phyloP scores from a whole-genome alignment of 35 echinoderm and acorn worm species.

The Apostichopus japonicus region DNA sequence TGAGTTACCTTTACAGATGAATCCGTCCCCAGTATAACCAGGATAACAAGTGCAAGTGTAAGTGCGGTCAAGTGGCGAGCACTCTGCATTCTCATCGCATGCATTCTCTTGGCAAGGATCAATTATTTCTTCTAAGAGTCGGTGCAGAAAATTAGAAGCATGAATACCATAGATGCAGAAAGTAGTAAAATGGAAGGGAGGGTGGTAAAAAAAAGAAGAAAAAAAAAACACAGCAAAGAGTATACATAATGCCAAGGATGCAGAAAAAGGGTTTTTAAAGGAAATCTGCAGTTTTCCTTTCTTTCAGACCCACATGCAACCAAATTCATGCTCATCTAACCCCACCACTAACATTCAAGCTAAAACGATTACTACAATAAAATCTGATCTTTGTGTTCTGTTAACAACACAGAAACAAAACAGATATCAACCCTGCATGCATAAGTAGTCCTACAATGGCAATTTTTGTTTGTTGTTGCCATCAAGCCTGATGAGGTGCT shows the following conservation, averaged over 20 bases:
- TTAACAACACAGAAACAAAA: too few relatives aligned
- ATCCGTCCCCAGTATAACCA: constrained; percentile 82
- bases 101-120: constrained; percentile 64
- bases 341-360: too few relatives aligned
- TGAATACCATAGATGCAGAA: not conserved
- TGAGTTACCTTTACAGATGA: constrained; percentile 64
- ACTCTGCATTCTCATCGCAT: constrained; percentile 80
- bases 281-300: not conserved
- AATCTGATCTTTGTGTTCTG: too few relatives aligned
- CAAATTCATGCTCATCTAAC: too few relatives aligned
- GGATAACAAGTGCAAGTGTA: constrained; percentile 77
- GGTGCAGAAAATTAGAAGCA: constrained; percentile 13
- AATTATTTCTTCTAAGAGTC: constrained; percentile 39
- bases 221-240: not conserved
- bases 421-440: too few relatives aligned
- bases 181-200: not conserved
- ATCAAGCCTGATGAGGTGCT: too few relatives aligned
- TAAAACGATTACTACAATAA: too few relatives aligned
- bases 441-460: too few relatives aligned
- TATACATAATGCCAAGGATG: not conserved
- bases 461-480: too few relatives aligned
- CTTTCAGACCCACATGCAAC: not conserved
- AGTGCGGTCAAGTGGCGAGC: constrained; percentile 55
- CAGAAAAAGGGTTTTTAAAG: not conserved
- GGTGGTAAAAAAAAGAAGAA: not conserved